These are phyloP conservation scores for Meteorus colon DNA, from an alignment of 2,888 invertebrate genomes.

Conservation along the genomic window DNA sequence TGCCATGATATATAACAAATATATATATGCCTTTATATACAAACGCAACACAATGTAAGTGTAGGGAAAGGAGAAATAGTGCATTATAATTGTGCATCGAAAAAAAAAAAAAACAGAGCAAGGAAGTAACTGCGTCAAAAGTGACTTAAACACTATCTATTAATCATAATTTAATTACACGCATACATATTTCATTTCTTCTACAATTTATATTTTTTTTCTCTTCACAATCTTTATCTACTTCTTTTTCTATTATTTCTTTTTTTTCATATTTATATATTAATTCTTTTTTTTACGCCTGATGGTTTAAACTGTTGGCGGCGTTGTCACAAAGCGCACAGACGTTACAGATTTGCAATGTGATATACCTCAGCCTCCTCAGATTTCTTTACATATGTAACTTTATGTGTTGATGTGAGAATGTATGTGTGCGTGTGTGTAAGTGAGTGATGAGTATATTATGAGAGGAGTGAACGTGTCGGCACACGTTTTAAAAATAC, in stretches of 20 bases:
- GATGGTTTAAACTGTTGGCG: constrained; percentile 53
- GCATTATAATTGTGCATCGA: constrained; percentile 55
- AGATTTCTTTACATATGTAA: constrained; percentile 64
- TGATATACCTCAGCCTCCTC: constrained; percentile 60
- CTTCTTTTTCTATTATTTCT: not conserved
- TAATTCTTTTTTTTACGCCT: constrained; percentile 24
- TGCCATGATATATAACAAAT: constrained; percentile 35
- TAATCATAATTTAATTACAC: constrained; percentile 25
- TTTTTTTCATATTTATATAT: constrained; percentile 3
- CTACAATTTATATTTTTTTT: not conserved
- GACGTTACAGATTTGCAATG: constrained; percentile 61
- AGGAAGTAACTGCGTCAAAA: constrained; percentile 53
- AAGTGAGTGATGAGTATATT: not conserved
- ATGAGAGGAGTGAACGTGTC: not conserved
- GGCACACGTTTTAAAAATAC: constrained; percentile 62
- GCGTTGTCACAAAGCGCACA: constrained; percentile 65
- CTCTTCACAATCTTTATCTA: not conserved
- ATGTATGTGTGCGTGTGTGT: not conserved
- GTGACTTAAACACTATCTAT: constrained; percentile 54
- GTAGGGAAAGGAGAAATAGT: constrained; percentile 53
- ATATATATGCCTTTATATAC: too few species aligned
- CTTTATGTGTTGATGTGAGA: constrained; percentile 56
- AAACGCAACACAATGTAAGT: too few species aligned
- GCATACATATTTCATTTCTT: not conserved
- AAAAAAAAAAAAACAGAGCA: constrained; percentile 5